phyloP scores from a whole-genome alignment of 2,888 invertebrate genomes.

The Lycia hirtaria region DNA sequence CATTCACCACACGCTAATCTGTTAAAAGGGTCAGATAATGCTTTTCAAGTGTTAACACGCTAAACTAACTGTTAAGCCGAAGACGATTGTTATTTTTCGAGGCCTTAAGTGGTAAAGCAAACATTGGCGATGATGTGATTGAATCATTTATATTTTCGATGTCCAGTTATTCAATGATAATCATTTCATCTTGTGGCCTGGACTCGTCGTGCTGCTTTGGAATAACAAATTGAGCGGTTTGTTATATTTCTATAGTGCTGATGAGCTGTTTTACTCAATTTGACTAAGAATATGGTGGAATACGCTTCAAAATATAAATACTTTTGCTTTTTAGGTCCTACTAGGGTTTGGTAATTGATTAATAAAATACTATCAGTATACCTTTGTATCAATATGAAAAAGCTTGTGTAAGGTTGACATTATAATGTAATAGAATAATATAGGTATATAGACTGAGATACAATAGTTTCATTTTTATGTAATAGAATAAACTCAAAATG shows the following conservation, averaged over 20 bases:
- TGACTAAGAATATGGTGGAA: no score
- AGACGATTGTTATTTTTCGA: slow-evolving; percentile 29
- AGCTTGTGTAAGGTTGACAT: no score
- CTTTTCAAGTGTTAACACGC: slow-evolving; percentile 25
- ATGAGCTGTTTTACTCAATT: neutral
- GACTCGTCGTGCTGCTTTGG: neutral
- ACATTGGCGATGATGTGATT: slow-evolving; percentile 28
- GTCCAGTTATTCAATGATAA: slow-evolving; percentile 7
- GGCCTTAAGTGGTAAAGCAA: slow-evolving; percentile 26
- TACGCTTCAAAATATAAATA: neutral
- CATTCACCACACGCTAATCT: slow-evolving; percentile 21
- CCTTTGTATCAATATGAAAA: no score
- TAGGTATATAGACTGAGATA: no score
- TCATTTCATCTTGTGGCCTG: neutral
- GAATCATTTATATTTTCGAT: slow-evolving; percentile 15
- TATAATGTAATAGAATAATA: no score
- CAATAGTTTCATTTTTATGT: no score
- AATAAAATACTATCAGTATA: no score
- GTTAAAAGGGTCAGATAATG: slow-evolving; percentile 33
- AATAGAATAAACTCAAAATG: no score
- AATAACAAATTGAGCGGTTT: slow-evolving; percentile 2
- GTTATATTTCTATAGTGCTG: neutral
- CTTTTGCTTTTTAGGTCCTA: no score
- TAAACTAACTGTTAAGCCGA: slow-evolving; percentile 26
- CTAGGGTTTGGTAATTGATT: no score